phyloP scores from a whole-genome alignment of 2,797 vertebrate genomes.

The Microcaecilia unicolor region DNA sequence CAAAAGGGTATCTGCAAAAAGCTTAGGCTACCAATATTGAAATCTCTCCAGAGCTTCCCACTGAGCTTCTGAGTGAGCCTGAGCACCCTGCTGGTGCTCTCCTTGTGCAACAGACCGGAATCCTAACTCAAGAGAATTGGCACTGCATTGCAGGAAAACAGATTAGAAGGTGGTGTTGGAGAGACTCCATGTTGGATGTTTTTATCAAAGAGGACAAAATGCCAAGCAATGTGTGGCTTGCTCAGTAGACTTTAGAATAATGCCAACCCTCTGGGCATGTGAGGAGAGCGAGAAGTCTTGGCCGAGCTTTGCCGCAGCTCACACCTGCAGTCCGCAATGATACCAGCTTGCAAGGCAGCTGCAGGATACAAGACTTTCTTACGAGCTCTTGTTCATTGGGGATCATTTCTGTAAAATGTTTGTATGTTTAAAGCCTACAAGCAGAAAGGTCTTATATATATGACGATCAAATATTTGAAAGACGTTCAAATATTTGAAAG shows the following conservation, averaged over 20 bases:
- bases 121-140: not conserved
- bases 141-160: not conserved
- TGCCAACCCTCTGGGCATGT: not conserved
- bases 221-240: not conserved
- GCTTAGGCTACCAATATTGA: conserved; percentile 1
- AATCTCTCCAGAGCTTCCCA: not conserved
- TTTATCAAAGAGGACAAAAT: not conserved
- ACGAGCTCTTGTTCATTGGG: too few relatives aligned
- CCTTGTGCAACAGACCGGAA: not conserved
- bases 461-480: too few relatives aligned
- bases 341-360: conserved; percentile 10
- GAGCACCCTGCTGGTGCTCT: not conserved
- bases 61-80: not conserved
- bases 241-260: not conserved
- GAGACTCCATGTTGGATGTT: not conserved
- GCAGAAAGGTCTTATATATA: too few relatives aligned
- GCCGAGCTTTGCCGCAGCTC: not conserved
- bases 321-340: not conserved
- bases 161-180: not conserved
- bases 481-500: too few relatives aligned
- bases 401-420: too few relatives aligned
- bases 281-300: not conserved
- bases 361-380: conserved; percentile 1
- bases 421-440: too few relatives aligned
- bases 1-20: not conserved